A percentile compares a stretch with the other conserved stretches of the same genome.
Evolutionary conservation across 2,113 vertebrate genomes (phyloP).

Genomic region (Engraulis encrasicolus): DNA sequence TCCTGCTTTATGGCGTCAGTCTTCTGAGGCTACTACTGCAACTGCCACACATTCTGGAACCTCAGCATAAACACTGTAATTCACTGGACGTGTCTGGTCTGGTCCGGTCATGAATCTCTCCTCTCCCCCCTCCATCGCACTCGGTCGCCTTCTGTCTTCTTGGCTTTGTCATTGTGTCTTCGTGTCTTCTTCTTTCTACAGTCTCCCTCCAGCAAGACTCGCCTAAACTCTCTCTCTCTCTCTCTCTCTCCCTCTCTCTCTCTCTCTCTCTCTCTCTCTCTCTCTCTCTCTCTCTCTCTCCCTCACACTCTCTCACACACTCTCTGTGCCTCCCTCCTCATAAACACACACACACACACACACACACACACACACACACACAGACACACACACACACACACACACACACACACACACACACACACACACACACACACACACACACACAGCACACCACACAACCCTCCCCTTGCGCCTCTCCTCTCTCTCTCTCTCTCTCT

Average conservation of each 20-base stretch:
- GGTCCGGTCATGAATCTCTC: neutral
- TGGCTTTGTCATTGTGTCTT: too few species aligned
- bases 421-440: too few species aligned
- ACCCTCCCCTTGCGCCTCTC: neutral
- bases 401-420: too few species aligned
- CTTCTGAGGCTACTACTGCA: neutral
- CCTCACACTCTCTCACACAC: neutral
- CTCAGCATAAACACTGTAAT: conserved; percentile 15
- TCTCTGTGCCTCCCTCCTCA: too few species aligned
- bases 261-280: neutral
- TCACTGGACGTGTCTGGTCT: neutral
- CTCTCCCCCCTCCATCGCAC: neutral
- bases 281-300: neutral
- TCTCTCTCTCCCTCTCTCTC: neutral
- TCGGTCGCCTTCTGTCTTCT: neutral
- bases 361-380: too few species aligned
- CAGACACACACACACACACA: too few species aligned
- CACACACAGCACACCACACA: too few species aligned
- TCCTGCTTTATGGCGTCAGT: conserved; percentile 1
- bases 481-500: neutral
- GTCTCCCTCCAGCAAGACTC: too few species aligned
- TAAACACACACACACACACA: too few species aligned
- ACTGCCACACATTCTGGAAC: neutral
- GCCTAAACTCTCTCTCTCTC: too few species aligned
- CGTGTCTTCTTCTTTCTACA: too few species aligned